Conservation (phyloP, 2,888 invertebrate species). For the Meghimatium bilineatum region DNA sequence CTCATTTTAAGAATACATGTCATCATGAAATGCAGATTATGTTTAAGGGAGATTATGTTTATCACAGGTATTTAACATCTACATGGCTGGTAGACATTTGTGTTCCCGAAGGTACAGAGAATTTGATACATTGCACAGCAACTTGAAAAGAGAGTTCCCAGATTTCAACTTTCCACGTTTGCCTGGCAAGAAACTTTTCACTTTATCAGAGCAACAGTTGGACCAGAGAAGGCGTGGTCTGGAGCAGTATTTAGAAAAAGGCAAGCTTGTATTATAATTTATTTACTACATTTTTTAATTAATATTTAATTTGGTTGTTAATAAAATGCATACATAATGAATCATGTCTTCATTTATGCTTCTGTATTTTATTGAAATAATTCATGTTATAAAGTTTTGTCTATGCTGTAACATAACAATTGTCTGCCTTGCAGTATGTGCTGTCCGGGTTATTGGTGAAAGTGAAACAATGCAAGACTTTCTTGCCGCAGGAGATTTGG, state of each 20-base stretch:
- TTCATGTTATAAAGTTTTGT: not conserved
- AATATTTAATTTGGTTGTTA: not conserved
- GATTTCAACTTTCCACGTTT: slow-evolving; percentile 97
- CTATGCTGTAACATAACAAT: not conserved
- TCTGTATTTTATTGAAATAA: not conserved
- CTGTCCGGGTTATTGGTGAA: slow-evolving; percentile 97
- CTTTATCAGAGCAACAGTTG: slow-evolving; percentile 94
- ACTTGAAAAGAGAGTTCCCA: slow-evolving; percentile 93
- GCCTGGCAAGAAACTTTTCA: slow-evolving; percentile 98
- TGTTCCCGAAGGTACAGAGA: slow-evolving; percentile 97
- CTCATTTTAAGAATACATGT: not conserved
- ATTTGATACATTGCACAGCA: slow-evolving; percentile 92
- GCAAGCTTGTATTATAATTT: slow-evolving; percentile 51
- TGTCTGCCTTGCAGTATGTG: slow-evolving; percentile 85
- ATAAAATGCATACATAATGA: too few species aligned
- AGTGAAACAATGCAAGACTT: slow-evolving; percentile 98
- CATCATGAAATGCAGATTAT: not conserved
- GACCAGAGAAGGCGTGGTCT: slow-evolving; percentile 94
- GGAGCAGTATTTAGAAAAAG: slow-evolving; percentile 97
- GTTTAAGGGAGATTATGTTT: not conserved
- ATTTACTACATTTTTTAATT: not conserved
- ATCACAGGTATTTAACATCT: slow-evolving; percentile 89
- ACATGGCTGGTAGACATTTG: slow-evolving; percentile 98
- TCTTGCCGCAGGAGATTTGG: slow-evolving; percentile 89
- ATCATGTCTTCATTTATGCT: too few species aligned